phyloP scores from a whole-genome alignment of 2,113 vertebrate species.

The Fulica atra region DNA sequence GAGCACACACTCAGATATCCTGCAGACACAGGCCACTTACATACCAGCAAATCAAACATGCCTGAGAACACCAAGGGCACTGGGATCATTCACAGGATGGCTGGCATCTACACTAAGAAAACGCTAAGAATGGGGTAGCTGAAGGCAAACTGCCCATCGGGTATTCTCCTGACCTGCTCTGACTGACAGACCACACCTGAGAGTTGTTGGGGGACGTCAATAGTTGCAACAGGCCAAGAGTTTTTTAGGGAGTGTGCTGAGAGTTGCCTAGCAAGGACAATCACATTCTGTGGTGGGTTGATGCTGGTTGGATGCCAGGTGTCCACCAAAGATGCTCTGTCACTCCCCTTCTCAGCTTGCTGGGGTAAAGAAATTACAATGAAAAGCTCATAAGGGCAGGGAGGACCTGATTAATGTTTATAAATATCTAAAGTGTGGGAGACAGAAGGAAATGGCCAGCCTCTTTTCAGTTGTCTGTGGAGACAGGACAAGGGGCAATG shows the following conservation, averaged over 20 bases:
- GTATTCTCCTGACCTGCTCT: background rate
- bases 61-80: background rate
- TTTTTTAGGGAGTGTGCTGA: background rate
- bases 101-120: background rate
- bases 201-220: background rate
- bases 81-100: background rate
- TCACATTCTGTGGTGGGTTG: background rate
- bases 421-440: no score
- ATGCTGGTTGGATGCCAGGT: no score
- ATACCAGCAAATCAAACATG: background rate
- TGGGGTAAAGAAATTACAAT: no score
- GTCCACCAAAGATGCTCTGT: no score
- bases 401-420: no score
- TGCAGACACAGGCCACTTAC: background rate
- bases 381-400: no score
- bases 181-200: background rate
- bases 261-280: background rate
- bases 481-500: no score
- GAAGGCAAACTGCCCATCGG: background rate
- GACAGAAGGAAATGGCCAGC: no score
- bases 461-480: no score
- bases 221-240: background rate
- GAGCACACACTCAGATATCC: background rate
- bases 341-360: no score
- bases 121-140: background rate